phyloP scores from a whole-genome alignment of 2,797 vertebrate species.

The Pelochelys cantorii region DNA sequence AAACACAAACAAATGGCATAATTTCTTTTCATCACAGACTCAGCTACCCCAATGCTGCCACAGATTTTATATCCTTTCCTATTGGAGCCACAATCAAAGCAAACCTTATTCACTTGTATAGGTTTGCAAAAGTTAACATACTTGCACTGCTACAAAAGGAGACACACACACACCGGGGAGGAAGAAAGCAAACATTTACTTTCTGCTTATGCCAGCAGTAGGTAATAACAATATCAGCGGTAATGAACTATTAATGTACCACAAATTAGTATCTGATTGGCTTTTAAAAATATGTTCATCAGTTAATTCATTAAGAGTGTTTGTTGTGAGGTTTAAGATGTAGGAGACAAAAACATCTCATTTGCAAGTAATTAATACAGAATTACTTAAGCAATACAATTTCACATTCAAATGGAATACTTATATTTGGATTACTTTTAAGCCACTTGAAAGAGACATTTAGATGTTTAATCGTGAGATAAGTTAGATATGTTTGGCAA shows the following conservation, averaged over 20 bases:
- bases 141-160: neutral
- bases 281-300: conserved; percentile 77
- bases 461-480: conserved; percentile 80
- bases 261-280: conserved; percentile 78
- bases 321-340: conserved; percentile 75
- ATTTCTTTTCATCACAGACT: neutral
- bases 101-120: neutral
- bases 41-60: neutral
- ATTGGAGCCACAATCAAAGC: neutral
- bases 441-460: conserved; percentile 79
- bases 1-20: neutral
- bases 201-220: conserved; percentile 67
- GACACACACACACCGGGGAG: neutral
- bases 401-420: conserved; percentile 73
- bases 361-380: conserved; percentile 83
- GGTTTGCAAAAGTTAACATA: neutral
- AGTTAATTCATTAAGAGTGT: conserved; percentile 79
- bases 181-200: conserved; percentile 11
- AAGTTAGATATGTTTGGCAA: conserved; percentile 83
- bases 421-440: conserved; percentile 81
- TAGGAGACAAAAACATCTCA: conserved; percentile 75
- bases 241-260: conserved; percentile 68
- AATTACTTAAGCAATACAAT: conserved; percentile 76
- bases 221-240: conserved; percentile 48
- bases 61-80: neutral